Evolutionary conservation across 2,113 vertebrate species (phyloP).

Genomic region (Periophthalmodon schlosseri): DNA sequence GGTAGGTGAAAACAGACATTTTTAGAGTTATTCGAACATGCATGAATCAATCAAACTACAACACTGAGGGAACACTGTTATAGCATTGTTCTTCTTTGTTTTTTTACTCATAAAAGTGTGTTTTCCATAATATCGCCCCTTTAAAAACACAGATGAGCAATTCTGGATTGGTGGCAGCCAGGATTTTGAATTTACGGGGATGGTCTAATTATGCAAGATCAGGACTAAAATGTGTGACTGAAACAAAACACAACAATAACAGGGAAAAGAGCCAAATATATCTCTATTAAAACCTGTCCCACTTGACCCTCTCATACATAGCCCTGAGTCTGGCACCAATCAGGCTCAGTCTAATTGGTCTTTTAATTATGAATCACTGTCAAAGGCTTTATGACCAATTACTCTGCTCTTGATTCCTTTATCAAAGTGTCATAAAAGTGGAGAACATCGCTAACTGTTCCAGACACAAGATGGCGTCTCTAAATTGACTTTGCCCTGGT

Average conservation of each 20-base stretch:
- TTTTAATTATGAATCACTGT: constrained; percentile 23
- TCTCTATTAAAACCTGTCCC: neutral
- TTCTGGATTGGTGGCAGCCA: no score
- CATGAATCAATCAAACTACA: no score
- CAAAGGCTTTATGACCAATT: constrained; percentile 10
- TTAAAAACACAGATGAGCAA: no score
- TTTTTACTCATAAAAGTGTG: no score
- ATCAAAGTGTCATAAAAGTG: constrained; percentile 7
- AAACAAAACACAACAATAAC: neutral
- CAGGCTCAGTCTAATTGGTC: constrained; percentile 14
- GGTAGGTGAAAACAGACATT: no score
- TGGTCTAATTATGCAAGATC: no score
- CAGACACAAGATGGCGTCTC: neutral
- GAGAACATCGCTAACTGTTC: constrained; percentile 3
- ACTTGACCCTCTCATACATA: neutral
- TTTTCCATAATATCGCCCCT: no score
- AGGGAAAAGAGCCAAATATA: neutral
- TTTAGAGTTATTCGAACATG: no score
- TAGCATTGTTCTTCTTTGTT: no score
- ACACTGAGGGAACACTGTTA: no score
- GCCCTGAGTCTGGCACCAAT: constrained; percentile 2
- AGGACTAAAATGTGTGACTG: no score
- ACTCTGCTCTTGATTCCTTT: constrained; percentile 5
- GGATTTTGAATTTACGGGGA: no score
- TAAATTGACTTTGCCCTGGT: neutral